These are phyloP conservation scores for Cephalophus harveyi DNA, from an alignment of 2,113 vertebrate genomes.

Conservation along the genomic window DNA sequence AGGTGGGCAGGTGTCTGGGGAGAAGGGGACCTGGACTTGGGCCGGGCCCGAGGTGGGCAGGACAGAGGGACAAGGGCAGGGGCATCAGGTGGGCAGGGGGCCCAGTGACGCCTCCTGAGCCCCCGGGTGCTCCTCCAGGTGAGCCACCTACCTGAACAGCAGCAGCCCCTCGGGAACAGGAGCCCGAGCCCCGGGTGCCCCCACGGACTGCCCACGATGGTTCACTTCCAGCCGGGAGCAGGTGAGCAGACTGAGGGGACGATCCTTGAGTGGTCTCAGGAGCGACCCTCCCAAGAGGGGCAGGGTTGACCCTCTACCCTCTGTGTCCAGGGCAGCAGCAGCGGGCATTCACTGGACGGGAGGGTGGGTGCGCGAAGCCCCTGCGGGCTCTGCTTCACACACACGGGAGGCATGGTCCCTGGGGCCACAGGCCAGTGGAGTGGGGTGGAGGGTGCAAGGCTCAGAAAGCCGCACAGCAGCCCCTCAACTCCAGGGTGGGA, in stretches of 20 bases:
- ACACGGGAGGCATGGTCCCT: neutral
- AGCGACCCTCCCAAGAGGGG: neutral
- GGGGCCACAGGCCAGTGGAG: neutral
- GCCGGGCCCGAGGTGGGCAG: neutral
- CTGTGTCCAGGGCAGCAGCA: neutral
- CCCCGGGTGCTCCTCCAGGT: neutral
- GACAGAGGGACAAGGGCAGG: neutral
- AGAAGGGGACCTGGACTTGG: neutral
- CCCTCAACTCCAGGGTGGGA: neutral
- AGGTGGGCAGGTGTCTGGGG: too few relatives aligned
- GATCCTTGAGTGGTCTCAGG: neutral
- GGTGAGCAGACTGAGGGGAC: neutral
- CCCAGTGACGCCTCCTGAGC: neutral
- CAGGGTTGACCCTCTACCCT: neutral
- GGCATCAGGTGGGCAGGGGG: neutral
- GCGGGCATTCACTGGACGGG: neutral
- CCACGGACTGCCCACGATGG: fast-evolving
- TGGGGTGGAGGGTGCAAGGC: neutral
- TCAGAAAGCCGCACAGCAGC: neutral
- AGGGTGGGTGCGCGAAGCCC: neutral
- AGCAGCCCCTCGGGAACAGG: fast-evolving
- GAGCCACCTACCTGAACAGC: neutral
- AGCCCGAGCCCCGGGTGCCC: fast-evolving
- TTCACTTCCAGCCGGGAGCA: neutral
- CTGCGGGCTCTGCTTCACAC: neutral